Evolutionary conservation across 1,140 invertebrate genomes (phyloP), one percentile per base, ranked within the genome.

Genomic region (Propsilocerus akamusi): DNA sequence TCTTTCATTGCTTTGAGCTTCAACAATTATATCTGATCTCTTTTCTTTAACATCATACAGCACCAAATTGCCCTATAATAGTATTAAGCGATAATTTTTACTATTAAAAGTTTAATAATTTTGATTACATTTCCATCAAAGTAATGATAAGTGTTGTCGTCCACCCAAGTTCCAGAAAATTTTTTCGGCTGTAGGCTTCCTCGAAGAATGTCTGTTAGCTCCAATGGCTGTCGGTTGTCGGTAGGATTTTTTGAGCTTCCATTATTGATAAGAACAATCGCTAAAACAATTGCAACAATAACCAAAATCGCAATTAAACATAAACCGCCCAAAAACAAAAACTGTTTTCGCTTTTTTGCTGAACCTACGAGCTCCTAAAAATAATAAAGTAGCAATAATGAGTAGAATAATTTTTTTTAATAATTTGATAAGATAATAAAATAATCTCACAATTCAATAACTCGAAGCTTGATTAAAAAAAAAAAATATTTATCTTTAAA

Each of bases 111-210:
- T 41, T 24, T 17, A 14, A 30, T 49, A 10, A 49, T 23, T 32
- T 46, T 17, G 53, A 57, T 56, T 55, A 64, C 63, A 53, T 53
- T 41, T 47, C 51, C 48, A 1, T 58, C 52, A 20, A 56, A 57
- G 51, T 56, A 65, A 26, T 64, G 57, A 25, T 64, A 14, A 53
- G 46, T 58, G 25, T 58, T 62, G 58, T 66, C 68, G 50, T 66
- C 66, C 46, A 71, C 61, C 72, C 72, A 74, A 25, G 68, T 71
- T 46, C 65, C 72, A 56, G 74, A 74, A 51, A 73, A 73, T 10
- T 63, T 56, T 32, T 61, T 64, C 1, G 72, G 59, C 49, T 59
- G 61, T n/a, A 71, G 63, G 51, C 60, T 59, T 20, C 68, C 68
- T 2, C 53, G 57, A 6, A 75, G 53, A 34, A 72, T 58, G 55